These are phyloP conservation scores for Ophion obscuratus DNA, from an alignment of 2,888 invertebrate species.

Conservation along the genomic window DNA sequence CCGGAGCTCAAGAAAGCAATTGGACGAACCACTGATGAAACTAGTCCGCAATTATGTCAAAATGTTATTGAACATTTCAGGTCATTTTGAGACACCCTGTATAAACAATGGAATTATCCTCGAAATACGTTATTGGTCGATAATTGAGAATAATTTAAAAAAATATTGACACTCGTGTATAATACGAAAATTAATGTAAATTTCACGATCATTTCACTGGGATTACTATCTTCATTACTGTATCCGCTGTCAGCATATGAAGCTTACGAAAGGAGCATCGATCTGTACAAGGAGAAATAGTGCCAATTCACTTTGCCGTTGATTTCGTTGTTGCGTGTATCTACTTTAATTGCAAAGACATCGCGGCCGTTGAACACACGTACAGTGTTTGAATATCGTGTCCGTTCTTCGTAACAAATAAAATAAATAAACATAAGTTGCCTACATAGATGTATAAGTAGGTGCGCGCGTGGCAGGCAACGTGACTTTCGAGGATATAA, in stretches of 20 bases:
- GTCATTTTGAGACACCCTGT: too few relatives aligned
- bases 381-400: slow-evolving; percentile 67
- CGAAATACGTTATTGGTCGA: too few relatives aligned
- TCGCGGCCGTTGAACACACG: neutral
- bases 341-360: neutral
- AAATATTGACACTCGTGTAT: neutral
- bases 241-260: neutral
- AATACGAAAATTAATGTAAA: neutral
- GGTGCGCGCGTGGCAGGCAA: slow-evolving; percentile 81
- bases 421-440: slow-evolving; percentile 78
- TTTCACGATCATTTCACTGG: neutral
- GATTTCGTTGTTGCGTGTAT: neutral
- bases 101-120: neutral
- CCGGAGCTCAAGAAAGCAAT: too few relatives aligned
- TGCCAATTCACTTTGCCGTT: slow-evolving; percentile 4
- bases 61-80: too few relatives aligned
- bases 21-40: too few relatives aligned
- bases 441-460: slow-evolving; percentile 76
- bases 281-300: neutral
- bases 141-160: too few relatives aligned
- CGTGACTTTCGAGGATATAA: slow-evolving; percentile 76
- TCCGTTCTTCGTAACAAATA: slow-evolving; percentile 62
- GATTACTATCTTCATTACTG: neutral
- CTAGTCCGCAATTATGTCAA: too few relatives aligned
- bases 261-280: slow-evolving; percentile 4